These are phyloP conservation scores for Tinamus guttatus DNA, from an alignment of 2,113 vertebrate species.

Conservation along the genomic window DNA sequence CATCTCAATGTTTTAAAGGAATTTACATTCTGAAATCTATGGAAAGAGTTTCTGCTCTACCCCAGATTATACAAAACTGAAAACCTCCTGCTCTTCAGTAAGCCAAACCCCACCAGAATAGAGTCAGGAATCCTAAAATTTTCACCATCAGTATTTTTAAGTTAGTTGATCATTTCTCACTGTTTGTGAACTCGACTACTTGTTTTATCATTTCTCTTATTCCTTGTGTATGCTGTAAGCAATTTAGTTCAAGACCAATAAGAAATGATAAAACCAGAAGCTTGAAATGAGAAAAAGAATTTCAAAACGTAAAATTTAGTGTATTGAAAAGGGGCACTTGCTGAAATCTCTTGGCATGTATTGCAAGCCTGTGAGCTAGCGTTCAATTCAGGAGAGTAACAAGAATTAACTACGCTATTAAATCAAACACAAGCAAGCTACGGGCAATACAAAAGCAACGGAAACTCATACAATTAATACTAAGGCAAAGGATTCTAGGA, in stretches of 20 bases:
- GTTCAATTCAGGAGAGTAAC: conserved; percentile 12
- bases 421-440: conserved; percentile 7
- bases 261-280: not conserved
- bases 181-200: no score
- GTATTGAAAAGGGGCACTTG: not conserved
- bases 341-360: not conserved
- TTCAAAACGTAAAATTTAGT: not conserved
- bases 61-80: conserved; percentile 30
- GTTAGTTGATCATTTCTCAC: conserved; percentile 13
- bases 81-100: conserved; percentile 9
- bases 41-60: not conserved
- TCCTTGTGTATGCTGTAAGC: conserved; percentile 11
- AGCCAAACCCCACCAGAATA: conserved; percentile 9
- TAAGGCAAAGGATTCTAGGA: conserved; percentile 66
- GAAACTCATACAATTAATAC: conserved; percentile 35
- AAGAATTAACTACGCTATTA: conserved; percentile 29
- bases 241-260: conserved; percentile 20
- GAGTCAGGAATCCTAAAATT: conserved; percentile 59
- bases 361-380: not conserved
- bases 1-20: conserved; percentile 43
- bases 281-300: conserved; percentile 23
- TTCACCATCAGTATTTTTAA: conserved; percentile 57
- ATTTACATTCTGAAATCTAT: conserved; percentile 14
- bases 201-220: conserved; percentile 6
- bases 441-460: not conserved